Percentiles rank a stretch among this genome's conserved stretches.
Conservation (phyloP, 2,113 vertebrate species). For the Azemiops feae region DNA sequence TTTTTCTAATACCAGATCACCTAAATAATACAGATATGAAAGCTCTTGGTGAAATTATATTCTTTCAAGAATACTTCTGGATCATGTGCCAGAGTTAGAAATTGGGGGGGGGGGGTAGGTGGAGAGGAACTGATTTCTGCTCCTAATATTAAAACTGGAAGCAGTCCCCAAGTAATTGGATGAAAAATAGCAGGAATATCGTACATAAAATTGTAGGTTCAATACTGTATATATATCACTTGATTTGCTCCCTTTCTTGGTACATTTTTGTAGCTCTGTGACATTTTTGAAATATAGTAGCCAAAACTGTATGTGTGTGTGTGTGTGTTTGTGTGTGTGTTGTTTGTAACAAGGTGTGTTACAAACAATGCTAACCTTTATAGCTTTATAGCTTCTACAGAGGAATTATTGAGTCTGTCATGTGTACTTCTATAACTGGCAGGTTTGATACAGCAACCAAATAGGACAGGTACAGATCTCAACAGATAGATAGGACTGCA, state of each 20-base stretch:
- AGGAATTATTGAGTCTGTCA: background rate
- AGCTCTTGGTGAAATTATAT: background rate
- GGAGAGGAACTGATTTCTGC: background rate
- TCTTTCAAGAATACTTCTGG: background rate
- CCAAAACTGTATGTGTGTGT: background rate
- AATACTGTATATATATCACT: background rate
- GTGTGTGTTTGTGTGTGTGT: background rate
- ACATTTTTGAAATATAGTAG: background rate
- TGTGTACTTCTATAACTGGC: background rate
- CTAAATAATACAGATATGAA: fast-evolving
- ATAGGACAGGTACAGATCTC: background rate
- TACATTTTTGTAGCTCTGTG: background rate
- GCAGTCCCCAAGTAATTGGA: background rate
- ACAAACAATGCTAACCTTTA: background rate
- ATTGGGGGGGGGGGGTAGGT: background rate
- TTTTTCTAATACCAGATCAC: background rate
- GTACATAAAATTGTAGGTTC: background rate
- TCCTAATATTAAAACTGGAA: background rate
- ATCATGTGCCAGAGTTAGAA: background rate
- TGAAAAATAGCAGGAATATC: background rate
- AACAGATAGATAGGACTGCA: background rate
- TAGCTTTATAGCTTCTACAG: background rate
- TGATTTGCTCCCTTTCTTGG: background rate
- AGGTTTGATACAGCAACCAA: background rate
- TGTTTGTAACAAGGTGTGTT: background rate